These are phyloP conservation scores for Sminthopsis crassicaudata DNA, from an alignment of 2,113 vertebrate species.

Conservation along the genomic window DNA sequence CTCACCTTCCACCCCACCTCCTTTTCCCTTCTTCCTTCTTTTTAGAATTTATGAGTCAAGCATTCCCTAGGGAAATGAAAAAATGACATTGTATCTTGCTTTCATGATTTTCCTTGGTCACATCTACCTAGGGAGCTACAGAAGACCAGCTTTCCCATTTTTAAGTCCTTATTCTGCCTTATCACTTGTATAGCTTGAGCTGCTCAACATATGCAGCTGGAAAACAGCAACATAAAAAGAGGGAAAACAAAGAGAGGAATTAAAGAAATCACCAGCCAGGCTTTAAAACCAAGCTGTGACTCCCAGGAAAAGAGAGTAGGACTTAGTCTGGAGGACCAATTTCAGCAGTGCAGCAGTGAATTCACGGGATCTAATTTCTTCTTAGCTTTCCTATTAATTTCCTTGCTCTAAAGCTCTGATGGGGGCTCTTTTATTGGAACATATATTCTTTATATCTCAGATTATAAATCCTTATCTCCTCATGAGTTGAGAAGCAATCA, in stretches of 20 bases:
- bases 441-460: not conserved
- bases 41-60: not conserved
- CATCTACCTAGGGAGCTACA: not conserved
- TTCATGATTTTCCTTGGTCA: not conserved
- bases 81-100: not conserved
- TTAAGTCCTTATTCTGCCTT: constrained; percentile 55
- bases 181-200: constrained; percentile 53
- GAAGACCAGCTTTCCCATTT: not conserved
- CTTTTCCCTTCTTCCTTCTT: not conserved
- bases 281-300: constrained; percentile 46
- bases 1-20: not conserved
- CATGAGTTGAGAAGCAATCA: not conserved
- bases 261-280: constrained; percentile 29
- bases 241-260: constrained; percentile 58
- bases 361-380: not conserved
- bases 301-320: not conserved
- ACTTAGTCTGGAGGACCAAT: not conserved
- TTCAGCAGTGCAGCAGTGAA: not conserved
- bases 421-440: not conserved
- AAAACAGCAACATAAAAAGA: constrained; percentile 63
- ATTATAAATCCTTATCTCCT: not conserved
- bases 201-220: constrained; percentile 50
- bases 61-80: not conserved
- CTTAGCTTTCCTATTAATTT: constrained; percentile 8
- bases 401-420: not conserved